Evolutionary conservation across 2,888 invertebrate genomes (phyloP).

Genomic region (Sminthurinus aureus): DNA sequence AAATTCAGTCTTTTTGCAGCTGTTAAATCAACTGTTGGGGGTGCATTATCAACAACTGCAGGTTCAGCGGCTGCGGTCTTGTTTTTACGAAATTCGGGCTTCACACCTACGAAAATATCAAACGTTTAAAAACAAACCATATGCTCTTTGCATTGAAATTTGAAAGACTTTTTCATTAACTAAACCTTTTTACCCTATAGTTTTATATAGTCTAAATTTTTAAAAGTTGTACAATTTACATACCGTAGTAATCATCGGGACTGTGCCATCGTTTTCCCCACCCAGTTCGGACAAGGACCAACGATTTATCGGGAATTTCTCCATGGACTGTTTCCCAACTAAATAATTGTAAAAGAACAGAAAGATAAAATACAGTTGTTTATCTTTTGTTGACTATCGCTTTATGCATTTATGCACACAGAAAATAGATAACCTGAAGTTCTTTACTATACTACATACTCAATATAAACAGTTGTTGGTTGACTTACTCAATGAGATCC

Average conservation of each 20-base stretch:
- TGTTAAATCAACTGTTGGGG: constrained; percentile 3
- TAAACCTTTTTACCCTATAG: too few species aligned
- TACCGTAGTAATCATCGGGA: constrained; percentile 36
- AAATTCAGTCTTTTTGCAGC: constrained; percentile 36
- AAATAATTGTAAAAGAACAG: background rate
- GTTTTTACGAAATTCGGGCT: constrained; percentile 19
- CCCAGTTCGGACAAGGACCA: constrained; percentile 51
- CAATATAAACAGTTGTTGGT: background rate
- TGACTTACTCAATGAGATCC: constrained; percentile 51
- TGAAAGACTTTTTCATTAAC: too few species aligned
- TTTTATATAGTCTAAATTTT: too few species aligned
- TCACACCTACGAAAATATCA: constrained; percentile 1
- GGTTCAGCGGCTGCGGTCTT: background rate
- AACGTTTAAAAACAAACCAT: too few species aligned
- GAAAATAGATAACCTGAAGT: too few species aligned
- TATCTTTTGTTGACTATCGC: background rate
- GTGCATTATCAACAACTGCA: background rate
- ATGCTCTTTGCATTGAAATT: too few species aligned
- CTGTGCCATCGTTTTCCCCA: constrained; percentile 46
- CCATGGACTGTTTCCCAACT: constrained; percentile 55
- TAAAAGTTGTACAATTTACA: too few species aligned
- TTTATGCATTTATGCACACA: background rate
- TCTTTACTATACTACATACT: background rate
- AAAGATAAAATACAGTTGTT: background rate
- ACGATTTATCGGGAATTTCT: constrained; percentile 47